Conservation (phyloP, 2,888 invertebrate species). For the Macrosiphum euphorbiae region DNA sequence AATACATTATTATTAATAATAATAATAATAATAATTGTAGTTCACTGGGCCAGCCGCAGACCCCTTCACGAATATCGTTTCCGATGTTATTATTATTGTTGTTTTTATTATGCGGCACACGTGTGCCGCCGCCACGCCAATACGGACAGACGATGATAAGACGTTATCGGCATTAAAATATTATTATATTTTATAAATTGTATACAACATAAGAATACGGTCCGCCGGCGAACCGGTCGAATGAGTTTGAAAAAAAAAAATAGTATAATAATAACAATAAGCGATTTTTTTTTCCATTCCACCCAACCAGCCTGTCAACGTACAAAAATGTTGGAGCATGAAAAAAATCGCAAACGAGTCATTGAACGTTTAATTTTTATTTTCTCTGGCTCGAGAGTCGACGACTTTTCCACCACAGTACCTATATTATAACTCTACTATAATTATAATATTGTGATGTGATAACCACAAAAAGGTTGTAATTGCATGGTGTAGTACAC, state of each 20-base stretch:
- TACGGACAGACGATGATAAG: conserved; percentile 16
- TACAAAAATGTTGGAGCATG: not conserved
- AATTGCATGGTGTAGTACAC: not conserved
- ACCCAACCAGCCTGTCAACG: conserved; percentile 16
- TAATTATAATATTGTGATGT: not conserved
- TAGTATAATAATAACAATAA: conserved; percentile 27
- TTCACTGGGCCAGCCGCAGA: conserved; percentile 16
- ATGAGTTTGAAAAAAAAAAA: conserved; percentile 3
- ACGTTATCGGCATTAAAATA: conserved; percentile 30
- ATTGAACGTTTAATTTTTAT: conserved; percentile 48
- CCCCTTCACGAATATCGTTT: not conserved
- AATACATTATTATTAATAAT: not conserved
- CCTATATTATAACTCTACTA: not conserved
- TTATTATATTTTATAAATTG: not conserved
- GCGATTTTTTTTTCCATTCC: conserved; percentile 14
- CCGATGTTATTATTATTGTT: conserved; percentile 6
- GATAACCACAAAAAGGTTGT: not conserved
- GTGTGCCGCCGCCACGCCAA: not conserved
- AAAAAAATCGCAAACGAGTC: conserved; percentile 39
- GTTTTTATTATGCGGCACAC: conserved; percentile 27
- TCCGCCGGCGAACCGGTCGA: conserved; percentile 27
- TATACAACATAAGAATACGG: conserved; percentile 9
- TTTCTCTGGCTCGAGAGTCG: not conserved
- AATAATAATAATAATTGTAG: not conserved
- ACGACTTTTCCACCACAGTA: not conserved